Base-by-base conservation (phyloP, 2,797 vertebrate genomes). In the Gorsachius magnificus region DNA sequence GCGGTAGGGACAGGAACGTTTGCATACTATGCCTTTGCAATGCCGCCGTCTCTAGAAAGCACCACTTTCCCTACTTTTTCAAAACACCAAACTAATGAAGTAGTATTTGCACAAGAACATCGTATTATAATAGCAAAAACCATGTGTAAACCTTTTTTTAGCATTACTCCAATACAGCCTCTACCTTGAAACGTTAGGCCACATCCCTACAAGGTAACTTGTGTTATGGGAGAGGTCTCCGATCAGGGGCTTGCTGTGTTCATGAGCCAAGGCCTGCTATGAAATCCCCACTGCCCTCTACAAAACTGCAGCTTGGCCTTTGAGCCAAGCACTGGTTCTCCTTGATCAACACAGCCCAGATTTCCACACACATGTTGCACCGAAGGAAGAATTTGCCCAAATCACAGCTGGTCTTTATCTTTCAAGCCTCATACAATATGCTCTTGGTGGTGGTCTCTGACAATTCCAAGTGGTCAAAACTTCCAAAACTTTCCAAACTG, bases 21-120 rank as follows among this genome's bases (percentile, higher is more conserved):
- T 69, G 64, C 94, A 77, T 90, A 83, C 81, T 71, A 87, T 72
- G 83, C 91, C 95, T 83, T 87, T 80, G 71, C 63, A 72, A 95
- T 63, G 35, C 41, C 89, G 57, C 65, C 48, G 29, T 72, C 85
- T 93, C 92, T 96, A 96, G 63, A 89, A 91, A 96, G 93, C 95
- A 95, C 80, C 65, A 85, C 90, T 96, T 95, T 60, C 96, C 66
- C 77, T 41, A 75, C 65, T 85, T 93, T 93, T 54, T 89, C 89
- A 91, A 97, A 92, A 97, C 95, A 95, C 79, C 81, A 91, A 87
- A 94, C 75, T 64, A 90, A 87, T 20, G 21, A 92, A 96, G 97
- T 97, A 97, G 97, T 97, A 97, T 95, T 96, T 97, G 96, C 97
- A 97, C 97, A 94, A 91, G 92, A 91, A 93, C 56, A 56, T 95